Evolutionary conservation across 2,888 invertebrate genomes (phyloP).

Genomic region (Margaritifera margaritifera): DNA sequence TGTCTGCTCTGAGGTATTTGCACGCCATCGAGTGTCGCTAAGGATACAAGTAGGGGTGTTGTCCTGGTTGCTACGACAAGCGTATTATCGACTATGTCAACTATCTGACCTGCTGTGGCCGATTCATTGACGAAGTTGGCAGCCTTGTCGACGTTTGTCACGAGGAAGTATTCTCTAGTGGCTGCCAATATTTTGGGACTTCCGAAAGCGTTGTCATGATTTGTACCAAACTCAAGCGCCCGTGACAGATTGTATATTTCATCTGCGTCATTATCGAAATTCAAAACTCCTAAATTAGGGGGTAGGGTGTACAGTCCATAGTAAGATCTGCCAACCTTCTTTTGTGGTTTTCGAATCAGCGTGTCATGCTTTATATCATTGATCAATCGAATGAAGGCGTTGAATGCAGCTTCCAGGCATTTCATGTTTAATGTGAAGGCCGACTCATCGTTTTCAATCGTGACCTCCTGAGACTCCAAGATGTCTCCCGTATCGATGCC

Average conservation of each 20-base stretch:
- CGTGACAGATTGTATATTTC: constrained; percentile 41
- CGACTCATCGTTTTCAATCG: constrained; percentile 39
- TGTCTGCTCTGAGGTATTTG: constrained; percentile 22
- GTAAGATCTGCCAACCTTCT: constrained; percentile 37
- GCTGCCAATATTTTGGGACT: constrained; percentile 47
- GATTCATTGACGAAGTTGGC: background rate
- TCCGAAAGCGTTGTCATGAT: constrained; percentile 49
- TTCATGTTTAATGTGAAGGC: constrained; percentile 49
- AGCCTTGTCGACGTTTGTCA: constrained; percentile 40
- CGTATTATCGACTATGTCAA: constrained; percentile 40
- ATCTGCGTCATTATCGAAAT: constrained; percentile 22
- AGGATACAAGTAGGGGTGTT: constrained; percentile 30
- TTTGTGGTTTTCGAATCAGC: constrained; percentile 24
- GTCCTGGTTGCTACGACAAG: constrained; percentile 36
- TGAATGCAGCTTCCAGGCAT: constrained; percentile 44
- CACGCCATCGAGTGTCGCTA: constrained; percentile 42
- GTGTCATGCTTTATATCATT: constrained; percentile 21
- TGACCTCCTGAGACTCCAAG: constrained; percentile 35
- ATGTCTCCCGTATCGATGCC: constrained; percentile 55
- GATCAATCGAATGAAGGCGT: constrained; percentile 31
- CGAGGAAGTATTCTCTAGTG: constrained; percentile 37
- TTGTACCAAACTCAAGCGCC: constrained; percentile 42
- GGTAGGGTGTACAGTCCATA: constrained; percentile 45
- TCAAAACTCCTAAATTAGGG: constrained; percentile 46
- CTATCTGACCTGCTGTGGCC: constrained; percentile 31